A percentile compares a stretch with the other conserved stretches of the same genome.
Conservation (phyloP, 2,888 invertebrate genomes). For the Margaritifera margaritifera region DNA sequence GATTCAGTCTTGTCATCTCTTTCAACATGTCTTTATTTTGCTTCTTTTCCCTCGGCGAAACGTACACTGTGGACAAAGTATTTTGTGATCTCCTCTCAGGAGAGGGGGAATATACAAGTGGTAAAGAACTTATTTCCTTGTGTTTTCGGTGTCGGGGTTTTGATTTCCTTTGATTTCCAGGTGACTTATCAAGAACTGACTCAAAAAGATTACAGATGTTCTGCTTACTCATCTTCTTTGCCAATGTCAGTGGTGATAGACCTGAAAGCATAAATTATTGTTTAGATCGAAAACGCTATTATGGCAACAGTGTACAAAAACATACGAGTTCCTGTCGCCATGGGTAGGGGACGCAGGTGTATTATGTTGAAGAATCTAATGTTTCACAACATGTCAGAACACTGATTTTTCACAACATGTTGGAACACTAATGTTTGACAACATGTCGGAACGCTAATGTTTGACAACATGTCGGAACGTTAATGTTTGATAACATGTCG, state of each 20-base stretch:
- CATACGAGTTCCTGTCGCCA: too few relatives aligned
- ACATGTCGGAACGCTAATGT: too few relatives aligned
- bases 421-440: too few relatives aligned
- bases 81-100: slow-evolving; percentile 19
- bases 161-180: slow-evolving; percentile 22
- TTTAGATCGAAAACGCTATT: too few relatives aligned
- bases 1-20: background rate
- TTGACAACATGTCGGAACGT: too few relatives aligned
- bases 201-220: slow-evolving; percentile 32
- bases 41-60: too few relatives aligned
- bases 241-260: slow-evolving; percentile 39
- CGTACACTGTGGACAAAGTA: background rate
- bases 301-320: too few relatives aligned
- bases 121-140: slow-evolving; percentile 19
- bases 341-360: too few relatives aligned
- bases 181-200: slow-evolving; percentile 16
- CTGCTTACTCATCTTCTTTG: slow-evolving; percentile 31
- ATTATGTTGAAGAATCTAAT: too few relatives aligned
- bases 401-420: too few relatives aligned
- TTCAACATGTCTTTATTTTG: background rate
- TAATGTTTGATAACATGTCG: too few relatives aligned
- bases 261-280: slow-evolving; percentile 30
- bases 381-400: too few relatives aligned
- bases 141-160: slow-evolving; percentile 28
- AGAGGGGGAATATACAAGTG: slow-evolving; percentile 32